Evolutionary conservation across 2,888 invertebrate species (phyloP).

Genomic region (Dorcus hopei): DNA sequence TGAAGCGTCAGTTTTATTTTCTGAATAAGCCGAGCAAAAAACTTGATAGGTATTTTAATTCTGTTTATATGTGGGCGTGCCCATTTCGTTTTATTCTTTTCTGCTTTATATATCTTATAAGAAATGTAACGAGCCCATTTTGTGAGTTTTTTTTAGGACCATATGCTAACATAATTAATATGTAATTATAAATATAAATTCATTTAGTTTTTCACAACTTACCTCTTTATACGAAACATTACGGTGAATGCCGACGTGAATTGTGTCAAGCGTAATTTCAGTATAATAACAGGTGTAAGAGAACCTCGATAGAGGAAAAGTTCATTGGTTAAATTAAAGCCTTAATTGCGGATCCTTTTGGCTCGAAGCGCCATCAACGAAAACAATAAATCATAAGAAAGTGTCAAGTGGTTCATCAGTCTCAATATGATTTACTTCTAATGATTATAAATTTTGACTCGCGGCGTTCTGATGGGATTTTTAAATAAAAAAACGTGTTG

Average conservation of each 20-base stretch:
- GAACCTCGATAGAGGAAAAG: constrained; percentile 18
- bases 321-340: constrained; percentile 23
- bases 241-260: not conserved
- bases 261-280: constrained; percentile 15
- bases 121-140: too few species aligned
- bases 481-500: not conserved
- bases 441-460: constrained; percentile 34
- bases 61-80: too few species aligned
- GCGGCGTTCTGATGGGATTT: constrained; percentile 5
- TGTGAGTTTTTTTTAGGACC: too few species aligned
- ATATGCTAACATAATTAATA: too few species aligned
- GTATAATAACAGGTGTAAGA: constrained; percentile 20
- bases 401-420: constrained; percentile 38
- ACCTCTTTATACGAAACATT: too few species aligned
- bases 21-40: not conserved
- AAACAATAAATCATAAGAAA: constrained; percentile 37
- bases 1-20: constrained; percentile 22
- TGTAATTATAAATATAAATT: too few species aligned
- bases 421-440: constrained; percentile 37
- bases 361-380: constrained; percentile 29
- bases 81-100: too few species aligned
- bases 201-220: too few species aligned
- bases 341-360: constrained; percentile 27
- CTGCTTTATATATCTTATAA: too few species aligned
- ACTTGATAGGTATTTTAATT: too few species aligned